Evolutionary conservation across 2,888 invertebrate species (phyloP).

Genomic region (Parthenolecanium corni): DNA sequence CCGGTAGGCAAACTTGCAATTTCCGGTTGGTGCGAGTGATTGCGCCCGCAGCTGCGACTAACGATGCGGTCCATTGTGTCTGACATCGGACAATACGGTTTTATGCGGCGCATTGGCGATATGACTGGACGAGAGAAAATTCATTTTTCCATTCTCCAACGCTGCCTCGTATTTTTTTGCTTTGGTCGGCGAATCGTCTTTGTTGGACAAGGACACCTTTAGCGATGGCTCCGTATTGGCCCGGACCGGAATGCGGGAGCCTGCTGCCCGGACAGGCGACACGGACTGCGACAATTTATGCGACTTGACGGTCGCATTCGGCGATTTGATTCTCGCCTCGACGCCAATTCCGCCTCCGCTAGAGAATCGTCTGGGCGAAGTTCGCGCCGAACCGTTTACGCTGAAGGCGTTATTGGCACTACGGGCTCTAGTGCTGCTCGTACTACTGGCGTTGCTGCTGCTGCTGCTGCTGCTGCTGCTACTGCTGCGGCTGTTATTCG

Average conservation of each 20-base stretch:
- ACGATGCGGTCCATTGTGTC: conserved; percentile 21
- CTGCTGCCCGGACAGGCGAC: conserved; percentile 34
- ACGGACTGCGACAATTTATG: conserved; percentile 33
- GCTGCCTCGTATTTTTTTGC: conserved; percentile 6
- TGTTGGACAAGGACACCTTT: conserved; percentile 5
- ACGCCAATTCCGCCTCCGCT: neutral
- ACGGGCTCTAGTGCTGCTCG: too few species aligned
- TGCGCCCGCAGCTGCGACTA: neutral
- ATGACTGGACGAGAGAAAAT: conserved; percentile 13
- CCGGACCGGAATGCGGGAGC: conserved; percentile 34
- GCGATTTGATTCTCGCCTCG: conserved; percentile 15
- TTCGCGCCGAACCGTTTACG: too few species aligned
- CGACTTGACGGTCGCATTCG: conserved; percentile 10
- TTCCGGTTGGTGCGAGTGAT: too few species aligned
- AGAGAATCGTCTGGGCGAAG: too few species aligned
- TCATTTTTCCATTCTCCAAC: conserved; percentile 17
- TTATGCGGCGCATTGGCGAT: conserved; percentile 12
- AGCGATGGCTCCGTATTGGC: conserved; percentile 30
- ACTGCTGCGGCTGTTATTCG: neutral
- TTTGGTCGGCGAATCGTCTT: conserved; percentile 5
- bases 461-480: neutral
- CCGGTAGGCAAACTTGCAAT: too few species aligned
- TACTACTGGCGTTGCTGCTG: too few species aligned
- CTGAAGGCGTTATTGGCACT: too few species aligned
- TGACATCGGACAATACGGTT: conserved; percentile 14